phyloP scores from a whole-genome alignment of 2,888 invertebrate genomes.

The Xanthia icteritia region DNA sequence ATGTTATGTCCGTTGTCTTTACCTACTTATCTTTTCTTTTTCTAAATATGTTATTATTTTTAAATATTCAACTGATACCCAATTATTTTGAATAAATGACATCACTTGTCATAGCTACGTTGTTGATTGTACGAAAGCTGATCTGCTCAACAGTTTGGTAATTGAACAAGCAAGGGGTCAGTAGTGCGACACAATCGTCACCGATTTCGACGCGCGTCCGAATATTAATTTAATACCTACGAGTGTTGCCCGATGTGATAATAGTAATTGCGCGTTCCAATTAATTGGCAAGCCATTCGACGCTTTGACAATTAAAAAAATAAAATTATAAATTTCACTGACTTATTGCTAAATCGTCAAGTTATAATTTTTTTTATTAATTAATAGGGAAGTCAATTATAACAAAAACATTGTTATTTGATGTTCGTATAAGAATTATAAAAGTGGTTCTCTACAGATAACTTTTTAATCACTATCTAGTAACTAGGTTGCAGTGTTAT shows the following conservation, averaged over 20 bases:
- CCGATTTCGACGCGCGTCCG: conserved; percentile 47
- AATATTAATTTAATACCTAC: conserved; percentile 70
- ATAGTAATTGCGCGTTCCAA: conserved; percentile 71
- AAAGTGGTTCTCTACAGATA: background rate
- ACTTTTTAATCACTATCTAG: background rate
- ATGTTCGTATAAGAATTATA: background rate
- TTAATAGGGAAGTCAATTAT: background rate
- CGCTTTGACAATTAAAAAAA: conserved; percentile 39
- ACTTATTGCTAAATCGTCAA: conserved; percentile 45
- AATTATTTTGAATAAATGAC: background rate
- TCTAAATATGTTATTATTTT: background rate
- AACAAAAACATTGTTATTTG: background rate
- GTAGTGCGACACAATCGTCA: conserved; percentile 43
- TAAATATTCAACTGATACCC: background rate
- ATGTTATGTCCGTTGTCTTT: background rate
- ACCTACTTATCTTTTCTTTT: background rate
- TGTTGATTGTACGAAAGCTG: conserved; percentile 50
- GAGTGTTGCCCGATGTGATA: conserved; percentile 71
- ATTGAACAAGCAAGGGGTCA: conserved; percentile 62
- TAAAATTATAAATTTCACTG: conserved; percentile 42
- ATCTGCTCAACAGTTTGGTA: conserved; percentile 69
- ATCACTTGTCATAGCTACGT: background rate
- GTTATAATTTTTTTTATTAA: background rate
- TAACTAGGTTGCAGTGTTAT: conserved; percentile 1
- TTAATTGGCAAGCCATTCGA: conserved; percentile 57